Conservation (phyloP, 2,797 vertebrate species). For the Helarctos malayanus region DNA sequence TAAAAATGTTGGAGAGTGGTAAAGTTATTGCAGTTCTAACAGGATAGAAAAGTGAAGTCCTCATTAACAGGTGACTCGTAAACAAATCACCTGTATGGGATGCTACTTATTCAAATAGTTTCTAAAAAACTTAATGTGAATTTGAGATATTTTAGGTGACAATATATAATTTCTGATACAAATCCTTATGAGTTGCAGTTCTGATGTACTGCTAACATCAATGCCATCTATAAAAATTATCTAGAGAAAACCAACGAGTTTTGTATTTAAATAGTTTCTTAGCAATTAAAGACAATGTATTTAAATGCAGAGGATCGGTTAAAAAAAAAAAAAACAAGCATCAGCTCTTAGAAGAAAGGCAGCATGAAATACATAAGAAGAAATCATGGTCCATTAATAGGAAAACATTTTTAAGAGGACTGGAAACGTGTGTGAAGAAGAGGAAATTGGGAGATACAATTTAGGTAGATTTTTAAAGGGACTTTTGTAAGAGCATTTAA, state of each 20-base stretch:
- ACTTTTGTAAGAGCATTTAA: background rate
- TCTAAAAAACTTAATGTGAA: background rate
- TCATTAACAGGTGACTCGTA: background rate
- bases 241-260: background rate
- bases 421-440: background rate
- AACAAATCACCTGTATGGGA: background rate
- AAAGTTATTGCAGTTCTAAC: background rate
- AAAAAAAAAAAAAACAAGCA: background rate
- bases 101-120: background rate
- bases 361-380: background rate
- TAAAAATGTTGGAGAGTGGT: background rate
- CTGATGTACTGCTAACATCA: background rate
- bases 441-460: background rate
- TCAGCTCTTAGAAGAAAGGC: background rate
- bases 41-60: background rate
- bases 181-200: background rate
- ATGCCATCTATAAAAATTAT: background rate
- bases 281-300: conserved; percentile 10
- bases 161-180: background rate
- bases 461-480: background rate
- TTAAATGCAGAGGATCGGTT: background rate
- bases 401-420: conserved; percentile 26
- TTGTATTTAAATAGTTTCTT: conserved; percentile 16
- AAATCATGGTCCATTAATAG: background rate
- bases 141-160: background rate